phyloP scores from a whole-genome alignment of 1,140 invertebrate genomes.

The Hyles euphorbiae region DNA sequence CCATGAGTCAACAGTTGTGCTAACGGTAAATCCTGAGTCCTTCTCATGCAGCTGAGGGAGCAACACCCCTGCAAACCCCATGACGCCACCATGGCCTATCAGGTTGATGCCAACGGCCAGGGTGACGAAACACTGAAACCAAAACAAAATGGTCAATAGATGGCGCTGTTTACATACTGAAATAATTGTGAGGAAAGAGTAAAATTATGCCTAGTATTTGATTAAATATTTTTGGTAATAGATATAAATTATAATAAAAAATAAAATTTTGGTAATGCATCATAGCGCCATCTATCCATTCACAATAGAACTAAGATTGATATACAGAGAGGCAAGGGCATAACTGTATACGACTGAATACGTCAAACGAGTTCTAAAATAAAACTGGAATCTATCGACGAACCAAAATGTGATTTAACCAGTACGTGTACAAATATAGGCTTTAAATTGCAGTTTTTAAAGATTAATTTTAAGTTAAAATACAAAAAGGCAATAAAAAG shows the following conservation, averaged over 20 bases:
- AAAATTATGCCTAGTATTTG: neutral
- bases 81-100: slow-evolving; percentile 19
- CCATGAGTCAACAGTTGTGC: slow-evolving; percentile 22
- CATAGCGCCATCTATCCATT: neutral
- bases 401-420: too few species aligned
- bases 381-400: too few species aligned
- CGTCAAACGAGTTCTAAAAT: too few species aligned
- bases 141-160: neutral
- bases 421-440: too few species aligned
- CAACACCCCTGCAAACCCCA: slow-evolving; percentile 23
- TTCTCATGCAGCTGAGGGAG: slow-evolving; percentile 22
- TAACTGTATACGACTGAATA: too few species aligned
- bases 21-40: slow-evolving; percentile 17
- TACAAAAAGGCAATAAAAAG: too few species aligned
- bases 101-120: slow-evolving; percentile 20
- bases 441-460: too few species aligned
- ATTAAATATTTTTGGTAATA: too few species aligned
- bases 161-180: too few species aligned
- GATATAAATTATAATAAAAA: too few species aligned
- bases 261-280: neutral
- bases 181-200: neutral
- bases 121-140: slow-evolving; percentile 24
- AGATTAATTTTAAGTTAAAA: too few species aligned
- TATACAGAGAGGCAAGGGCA: neutral
- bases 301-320: neutral